A percentile compares a stretch with the other conserved stretches of the same genome.
phyloP scores from a whole-genome alignment of 1,140 invertebrate genomes.

The Pogonognathellus flavescens region DNA sequence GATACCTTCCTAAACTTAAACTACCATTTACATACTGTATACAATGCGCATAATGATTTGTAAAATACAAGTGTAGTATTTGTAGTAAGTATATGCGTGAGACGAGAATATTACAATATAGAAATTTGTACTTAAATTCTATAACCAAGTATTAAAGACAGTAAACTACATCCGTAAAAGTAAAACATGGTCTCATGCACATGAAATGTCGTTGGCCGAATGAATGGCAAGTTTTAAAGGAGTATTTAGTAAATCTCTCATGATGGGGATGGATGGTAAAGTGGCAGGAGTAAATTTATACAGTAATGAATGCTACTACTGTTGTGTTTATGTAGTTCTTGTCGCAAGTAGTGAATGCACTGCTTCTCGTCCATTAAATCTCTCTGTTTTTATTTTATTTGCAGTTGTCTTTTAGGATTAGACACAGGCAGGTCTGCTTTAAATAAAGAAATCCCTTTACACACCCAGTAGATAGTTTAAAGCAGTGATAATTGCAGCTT shows the following conservation, averaged over 20 bases:
- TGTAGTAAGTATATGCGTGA: background rate
- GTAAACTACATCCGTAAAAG: constrained; percentile 11
- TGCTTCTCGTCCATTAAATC: no score
- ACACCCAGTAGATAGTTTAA: no score
- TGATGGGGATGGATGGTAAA: background rate
- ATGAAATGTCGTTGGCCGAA: constrained; percentile 6
- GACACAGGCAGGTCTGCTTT: background rate
- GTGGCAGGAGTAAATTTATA: background rate
- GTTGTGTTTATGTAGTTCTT: background rate
- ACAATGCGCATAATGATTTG: no score
- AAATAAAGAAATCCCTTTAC: no score
- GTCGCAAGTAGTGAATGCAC: no score
- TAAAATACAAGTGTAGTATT: background rate
- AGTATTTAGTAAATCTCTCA: constrained; percentile 20
- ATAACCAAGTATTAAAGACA: constrained; percentile 7
- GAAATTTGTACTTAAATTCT: background rate
- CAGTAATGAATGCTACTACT: background rate
- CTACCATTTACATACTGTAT: no score
- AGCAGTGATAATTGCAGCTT: background rate
- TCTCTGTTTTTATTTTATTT: background rate
- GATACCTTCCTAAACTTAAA: no score
- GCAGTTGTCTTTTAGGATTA: constrained; percentile 22
- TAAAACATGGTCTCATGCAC: constrained; percentile 15
- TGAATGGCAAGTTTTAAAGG: background rate
- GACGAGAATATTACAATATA: background rate